Base-by-base conservation (phyloP, 1,140 invertebrate species). In the Drosophila insularis region DNA sequence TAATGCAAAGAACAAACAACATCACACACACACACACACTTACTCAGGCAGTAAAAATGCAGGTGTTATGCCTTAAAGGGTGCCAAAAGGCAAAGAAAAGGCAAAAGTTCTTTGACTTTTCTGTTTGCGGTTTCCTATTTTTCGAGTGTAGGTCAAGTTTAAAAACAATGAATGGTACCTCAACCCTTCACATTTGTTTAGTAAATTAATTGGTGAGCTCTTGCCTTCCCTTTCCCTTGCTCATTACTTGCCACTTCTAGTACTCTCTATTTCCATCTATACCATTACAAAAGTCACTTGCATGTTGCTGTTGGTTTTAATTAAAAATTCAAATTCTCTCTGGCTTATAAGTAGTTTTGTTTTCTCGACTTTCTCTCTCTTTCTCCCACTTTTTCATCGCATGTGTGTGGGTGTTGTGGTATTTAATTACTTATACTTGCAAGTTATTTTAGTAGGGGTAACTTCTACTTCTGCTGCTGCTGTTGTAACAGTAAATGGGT, bases 1-100 rank as follows among this genome's bases (percentile, higher is more conserved):
- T 90, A 90, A 90, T 90, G 87, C 63, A 72, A 77, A 70, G 70
- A 71, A 63, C 63, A 75, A 73, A 68, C 70, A 68, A 74, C 64
- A 43, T 54, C 43, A 55, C 37, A 46, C 58, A 62, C 60, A 46
- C 17, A 55, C 63, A 75, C 43, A 46, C 66, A 21, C 39, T 40
- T 13, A 58, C 53, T 53, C 23, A 40, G 21, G 17, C 61, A 72
- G 40, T 17, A 14, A 46, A 50, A 50, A 11, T 66, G 37, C 19
- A 65, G 59, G 81, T 78, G 68, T 74, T 81, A 68, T 68, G 61
- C 69, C 58, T 68, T 59, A 62, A 85, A 80, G 54, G 55, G 35
- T 27, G n/a, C 17, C 1, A 39, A 35, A 14, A 31, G 11, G 27
- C 23, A n/a, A 6, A 31, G 40, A 56, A 35, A 37, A 39, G 37